These are phyloP conservation scores for Ditula angustiorana DNA, from an alignment of 2,888 invertebrate species.

Conservation along the genomic window DNA sequence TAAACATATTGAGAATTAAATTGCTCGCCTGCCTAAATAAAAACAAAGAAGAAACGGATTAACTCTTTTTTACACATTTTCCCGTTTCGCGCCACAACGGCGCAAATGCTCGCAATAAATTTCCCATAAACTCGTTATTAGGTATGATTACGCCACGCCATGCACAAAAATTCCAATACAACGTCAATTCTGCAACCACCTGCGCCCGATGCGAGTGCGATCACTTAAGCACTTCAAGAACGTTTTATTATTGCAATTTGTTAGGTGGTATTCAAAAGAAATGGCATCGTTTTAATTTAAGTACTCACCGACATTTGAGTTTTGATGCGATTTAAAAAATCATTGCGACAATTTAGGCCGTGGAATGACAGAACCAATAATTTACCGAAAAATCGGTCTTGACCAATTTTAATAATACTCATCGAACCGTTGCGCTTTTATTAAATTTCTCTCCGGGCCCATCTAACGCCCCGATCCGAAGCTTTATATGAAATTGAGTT, in stretches of 20 bases:
- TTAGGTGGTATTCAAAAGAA: slow-evolving; percentile 5
- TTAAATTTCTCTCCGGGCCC: slow-evolving; percentile 53
- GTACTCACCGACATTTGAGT: background rate
- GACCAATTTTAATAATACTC: slow-evolving; percentile 54
- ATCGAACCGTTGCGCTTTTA: slow-evolving; percentile 48
- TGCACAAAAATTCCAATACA: slow-evolving; percentile 32
- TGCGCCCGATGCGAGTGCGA: slow-evolving; percentile 13
- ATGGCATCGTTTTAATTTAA: background rate
- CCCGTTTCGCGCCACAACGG: slow-evolving; percentile 12
- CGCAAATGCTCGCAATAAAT: slow-evolving; percentile 35
- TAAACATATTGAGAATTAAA: background rate
- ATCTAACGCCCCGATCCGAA: slow-evolving; percentile 47
- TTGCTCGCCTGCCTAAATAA: background rate
- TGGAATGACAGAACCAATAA: slow-evolving; percentile 18
- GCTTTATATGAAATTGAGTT: slow-evolving; percentile 53
- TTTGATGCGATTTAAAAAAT: slow-evolving; percentile 2
- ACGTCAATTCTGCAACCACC: slow-evolving; percentile 25
- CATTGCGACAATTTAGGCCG: background rate
- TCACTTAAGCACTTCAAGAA: slow-evolving; percentile 17
- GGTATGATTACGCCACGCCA: slow-evolving; percentile 27
- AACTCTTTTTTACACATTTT: slow-evolving; percentile 27
- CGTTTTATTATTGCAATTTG: slow-evolving; percentile 13
- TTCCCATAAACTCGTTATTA: slow-evolving; percentile 39
- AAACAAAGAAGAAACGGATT: background rate
- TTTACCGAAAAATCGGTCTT: slow-evolving; percentile 28